These are phyloP conservation scores for Phytoseiulus persimilis DNA, from an alignment of 2,888 invertebrate species.

Conservation along the genomic window DNA sequence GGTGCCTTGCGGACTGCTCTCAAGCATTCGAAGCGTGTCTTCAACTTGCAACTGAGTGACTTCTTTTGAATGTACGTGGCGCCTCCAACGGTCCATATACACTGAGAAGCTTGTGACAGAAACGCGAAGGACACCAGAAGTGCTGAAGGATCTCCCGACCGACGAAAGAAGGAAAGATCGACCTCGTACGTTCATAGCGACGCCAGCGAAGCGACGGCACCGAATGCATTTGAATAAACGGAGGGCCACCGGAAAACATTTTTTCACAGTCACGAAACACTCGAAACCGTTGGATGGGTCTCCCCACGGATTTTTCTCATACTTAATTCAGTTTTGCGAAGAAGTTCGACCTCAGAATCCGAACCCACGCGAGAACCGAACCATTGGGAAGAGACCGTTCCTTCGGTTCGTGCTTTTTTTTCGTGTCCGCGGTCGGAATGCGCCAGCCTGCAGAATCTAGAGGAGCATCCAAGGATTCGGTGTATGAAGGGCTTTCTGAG, in stretches of 20 bases:
- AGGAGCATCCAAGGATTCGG: too few relatives aligned
- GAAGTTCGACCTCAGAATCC: background rate
- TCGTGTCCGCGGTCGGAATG: too few relatives aligned
- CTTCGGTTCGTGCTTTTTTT: too few relatives aligned
- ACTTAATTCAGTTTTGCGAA: background rate
- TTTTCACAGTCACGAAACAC: background rate
- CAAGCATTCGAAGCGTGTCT: background rate
- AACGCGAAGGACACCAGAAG: background rate
- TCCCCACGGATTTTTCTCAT: background rate
- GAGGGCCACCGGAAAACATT: background rate
- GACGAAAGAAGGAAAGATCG: background rate
- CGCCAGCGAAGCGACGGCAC: background rate
- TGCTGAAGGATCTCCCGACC: background rate
- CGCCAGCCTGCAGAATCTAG: too few relatives aligned
- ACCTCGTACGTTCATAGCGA: background rate
- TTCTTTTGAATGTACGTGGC: background rate
- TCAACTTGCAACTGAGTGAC: background rate
- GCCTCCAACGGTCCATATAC: background rate
- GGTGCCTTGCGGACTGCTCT: background rate
- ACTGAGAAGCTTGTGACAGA: background rate
- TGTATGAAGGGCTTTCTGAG: too few relatives aligned
- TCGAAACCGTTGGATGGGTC: background rate
- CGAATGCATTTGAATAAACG: background rate
- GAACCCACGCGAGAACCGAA: background rate
- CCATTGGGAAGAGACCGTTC: background rate